Evolutionary conservation across 92 coral and sea anemone genomes (phyloP).

Genomic region (Palythoa heliodiscus): DNA sequence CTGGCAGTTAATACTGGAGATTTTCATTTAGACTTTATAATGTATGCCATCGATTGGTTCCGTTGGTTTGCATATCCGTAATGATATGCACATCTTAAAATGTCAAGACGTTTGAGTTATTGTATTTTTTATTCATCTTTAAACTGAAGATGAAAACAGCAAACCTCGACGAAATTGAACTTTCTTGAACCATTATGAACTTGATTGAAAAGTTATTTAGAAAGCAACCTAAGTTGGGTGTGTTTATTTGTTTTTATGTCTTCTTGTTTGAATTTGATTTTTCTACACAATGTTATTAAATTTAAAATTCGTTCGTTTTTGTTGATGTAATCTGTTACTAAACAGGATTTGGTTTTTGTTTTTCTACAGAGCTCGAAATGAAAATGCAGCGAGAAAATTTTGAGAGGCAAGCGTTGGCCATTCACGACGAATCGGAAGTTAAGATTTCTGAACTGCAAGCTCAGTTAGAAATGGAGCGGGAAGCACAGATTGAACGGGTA

Average conservation of each 20-base stretch:
- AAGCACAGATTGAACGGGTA: slow-evolving; percentile 60
- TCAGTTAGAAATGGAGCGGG: slow-evolving; percentile 66
- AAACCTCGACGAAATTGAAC: background rate
- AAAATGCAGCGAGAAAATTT: slow-evolving; percentile 74
- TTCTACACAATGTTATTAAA: background rate
- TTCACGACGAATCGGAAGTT: slow-evolving; percentile 63
- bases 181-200: slow-evolving; percentile 21
- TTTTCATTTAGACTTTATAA: background rate
- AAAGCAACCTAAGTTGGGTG: slow-evolving; percentile 56
- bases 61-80: background rate
- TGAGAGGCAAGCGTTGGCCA: slow-evolving; percentile 65
- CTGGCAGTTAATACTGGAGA: background rate
- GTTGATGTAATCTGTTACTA: background rate
- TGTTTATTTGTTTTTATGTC: background rate
- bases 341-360: background rate
- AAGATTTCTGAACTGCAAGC: slow-evolving; percentile 76
- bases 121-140: background rate
- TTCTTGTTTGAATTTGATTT: background rate
- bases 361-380: slow-evolving; percentile 71
- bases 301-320: background rate
- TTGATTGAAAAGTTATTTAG: slow-evolving; percentile 60
- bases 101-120: background rate
- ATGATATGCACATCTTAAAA: background rate
- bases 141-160: background rate
- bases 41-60: background rate